Evolutionary conservation across 2,113 vertebrate species (phyloP).

Genomic region (Cyprinus carpio): DNA sequence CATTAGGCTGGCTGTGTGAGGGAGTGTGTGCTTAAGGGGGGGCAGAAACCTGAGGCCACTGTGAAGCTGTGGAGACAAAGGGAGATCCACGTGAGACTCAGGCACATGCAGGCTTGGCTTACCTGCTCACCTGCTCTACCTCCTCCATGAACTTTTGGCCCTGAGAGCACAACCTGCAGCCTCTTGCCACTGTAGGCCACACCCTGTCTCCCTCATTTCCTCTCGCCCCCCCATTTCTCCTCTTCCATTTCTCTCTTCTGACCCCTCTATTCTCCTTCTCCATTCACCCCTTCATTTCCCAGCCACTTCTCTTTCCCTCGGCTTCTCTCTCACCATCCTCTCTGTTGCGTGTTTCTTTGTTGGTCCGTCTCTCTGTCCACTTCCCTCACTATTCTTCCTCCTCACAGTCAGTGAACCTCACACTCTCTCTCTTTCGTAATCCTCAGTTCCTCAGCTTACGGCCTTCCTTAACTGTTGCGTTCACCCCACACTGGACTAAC

Average conservation of each 20-base stretch:
- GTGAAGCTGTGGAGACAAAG: slow-evolving; percentile 47
- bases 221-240: slow-evolving; percentile 13
- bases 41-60: slow-evolving; percentile 70
- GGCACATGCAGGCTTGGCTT: slow-evolving; percentile 49
- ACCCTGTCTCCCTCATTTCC: slow-evolving; percentile 52
- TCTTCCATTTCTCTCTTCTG: not conserved
- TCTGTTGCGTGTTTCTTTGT: not conserved
- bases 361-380: not conserved
- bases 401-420: not conserved
- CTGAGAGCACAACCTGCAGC: slow-evolving; percentile 64
- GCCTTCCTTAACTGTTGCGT: slow-evolving; percentile 49
- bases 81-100: slow-evolving; percentile 51
- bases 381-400: not conserved
- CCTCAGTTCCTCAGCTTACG: slow-evolving; percentile 23
- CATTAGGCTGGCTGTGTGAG: slow-evolving; percentile 31
- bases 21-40: slow-evolving; percentile 51
- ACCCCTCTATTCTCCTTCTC: slow-evolving; percentile 20
- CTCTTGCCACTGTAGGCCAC: slow-evolving; percentile 67
- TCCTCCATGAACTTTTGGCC: slow-evolving; percentile 74
- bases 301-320: slow-evolving; percentile 8
- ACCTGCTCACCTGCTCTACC: slow-evolving; percentile 48
- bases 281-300: slow-evolving; percentile 25
- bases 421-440: not conserved
- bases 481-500: slow-evolving; percentile 69
- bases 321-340: not conserved